Evolutionary conservation across 2,797 vertebrate species (phyloP).

Genomic region (Arctocebus calabarensis): DNA sequence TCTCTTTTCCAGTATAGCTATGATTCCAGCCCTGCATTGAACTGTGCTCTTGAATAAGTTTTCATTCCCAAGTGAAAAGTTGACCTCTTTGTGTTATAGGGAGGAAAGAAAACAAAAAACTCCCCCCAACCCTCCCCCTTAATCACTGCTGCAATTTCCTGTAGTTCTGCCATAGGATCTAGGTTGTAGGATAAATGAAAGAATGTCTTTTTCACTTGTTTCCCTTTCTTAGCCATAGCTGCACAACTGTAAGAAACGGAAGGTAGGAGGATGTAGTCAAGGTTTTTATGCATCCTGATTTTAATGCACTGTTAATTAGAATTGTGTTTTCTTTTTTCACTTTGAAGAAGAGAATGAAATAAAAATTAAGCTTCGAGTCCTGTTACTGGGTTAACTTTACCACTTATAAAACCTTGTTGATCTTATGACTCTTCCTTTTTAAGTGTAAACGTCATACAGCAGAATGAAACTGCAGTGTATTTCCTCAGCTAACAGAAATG

Average conservation of each 20-base stretch:
- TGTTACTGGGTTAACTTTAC: background rate
- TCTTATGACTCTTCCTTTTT: slow-evolving; percentile 33
- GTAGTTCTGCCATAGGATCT: slow-evolving; percentile 12
- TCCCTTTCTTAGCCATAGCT: slow-evolving; percentile 62
- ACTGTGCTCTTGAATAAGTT: slow-evolving; percentile 40
- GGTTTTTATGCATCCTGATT: slow-evolving; percentile 66
- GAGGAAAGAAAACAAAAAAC: background rate
- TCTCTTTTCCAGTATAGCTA: slow-evolving; percentile 22
- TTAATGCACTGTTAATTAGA: slow-evolving; percentile 51
- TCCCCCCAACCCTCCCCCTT: background rate
- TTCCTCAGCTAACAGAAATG: slow-evolving; percentile 61
- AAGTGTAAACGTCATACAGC: background rate
- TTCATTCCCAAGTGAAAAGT: slow-evolving; percentile 37
- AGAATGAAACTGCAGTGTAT: slow-evolving; percentile 44
- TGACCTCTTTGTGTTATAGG: slow-evolving; percentile 28
- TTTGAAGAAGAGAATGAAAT: slow-evolving; percentile 40
- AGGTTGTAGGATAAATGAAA: slow-evolving; percentile 41
- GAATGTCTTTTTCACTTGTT: slow-evolving; percentile 54
- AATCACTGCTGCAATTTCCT: slow-evolving; percentile 54
- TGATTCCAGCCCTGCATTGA: background rate
- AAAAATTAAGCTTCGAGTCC: slow-evolving; percentile 46
- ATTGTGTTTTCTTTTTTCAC: slow-evolving; percentile 64
- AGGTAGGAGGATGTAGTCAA: slow-evolving; percentile 62
- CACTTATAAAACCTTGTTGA: slow-evolving; percentile 38
- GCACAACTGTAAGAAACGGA: slow-evolving; percentile 56